phyloP scores from a whole-genome alignment of 2,113 vertebrate species.

The Engraulis encrasicolus region DNA sequence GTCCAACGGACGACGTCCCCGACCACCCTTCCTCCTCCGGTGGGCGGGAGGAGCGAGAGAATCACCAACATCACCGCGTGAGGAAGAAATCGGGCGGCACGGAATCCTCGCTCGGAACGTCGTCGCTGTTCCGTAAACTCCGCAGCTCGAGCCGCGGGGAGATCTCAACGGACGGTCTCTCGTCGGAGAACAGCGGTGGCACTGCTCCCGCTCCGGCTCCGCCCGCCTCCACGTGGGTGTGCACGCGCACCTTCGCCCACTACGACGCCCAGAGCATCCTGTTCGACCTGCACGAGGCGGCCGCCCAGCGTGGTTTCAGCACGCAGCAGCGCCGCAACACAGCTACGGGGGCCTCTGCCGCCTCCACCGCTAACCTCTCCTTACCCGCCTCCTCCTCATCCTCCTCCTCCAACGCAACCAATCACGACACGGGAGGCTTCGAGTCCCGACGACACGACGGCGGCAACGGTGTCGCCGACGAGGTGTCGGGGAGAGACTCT shows the following conservation, averaged over 20 bases:
- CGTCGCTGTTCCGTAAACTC: conserved; percentile 87
- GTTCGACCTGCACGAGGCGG: conserved; percentile 85
- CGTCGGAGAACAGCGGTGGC: conserved; percentile 56
- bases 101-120: conserved; percentile 71
- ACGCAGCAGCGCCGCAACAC: conserved; percentile 84
- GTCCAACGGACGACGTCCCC: conserved; percentile 58
- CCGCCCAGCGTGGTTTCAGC: conserved; percentile 64
- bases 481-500: conserved; percentile 77
- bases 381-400: conserved; percentile 75
- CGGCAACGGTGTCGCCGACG: conserved; percentile 86
- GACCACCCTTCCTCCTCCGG: conserved; percentile 34
- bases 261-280: conserved; percentile 90
- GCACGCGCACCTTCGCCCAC: conserved; percentile 87
- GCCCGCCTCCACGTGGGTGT: conserved; percentile 73
- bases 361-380: too few species aligned
- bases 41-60: conserved; percentile 63
- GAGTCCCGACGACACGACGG: conserved; percentile 80
- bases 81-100: conserved; percentile 81
- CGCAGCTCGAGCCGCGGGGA: conserved; percentile 75
- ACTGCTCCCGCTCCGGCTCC: too few species aligned
- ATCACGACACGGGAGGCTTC: conserved; percentile 57
- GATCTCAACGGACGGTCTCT: conserved; percentile 40
- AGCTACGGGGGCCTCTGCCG: conserved; percentile 89
- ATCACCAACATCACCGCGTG: conserved; percentile 73
- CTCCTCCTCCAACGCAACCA: conserved; percentile 58